These are phyloP conservation scores for Electrona antarctica DNA, from an alignment of 2,113 vertebrate genomes.

Conservation along the genomic window DNA sequence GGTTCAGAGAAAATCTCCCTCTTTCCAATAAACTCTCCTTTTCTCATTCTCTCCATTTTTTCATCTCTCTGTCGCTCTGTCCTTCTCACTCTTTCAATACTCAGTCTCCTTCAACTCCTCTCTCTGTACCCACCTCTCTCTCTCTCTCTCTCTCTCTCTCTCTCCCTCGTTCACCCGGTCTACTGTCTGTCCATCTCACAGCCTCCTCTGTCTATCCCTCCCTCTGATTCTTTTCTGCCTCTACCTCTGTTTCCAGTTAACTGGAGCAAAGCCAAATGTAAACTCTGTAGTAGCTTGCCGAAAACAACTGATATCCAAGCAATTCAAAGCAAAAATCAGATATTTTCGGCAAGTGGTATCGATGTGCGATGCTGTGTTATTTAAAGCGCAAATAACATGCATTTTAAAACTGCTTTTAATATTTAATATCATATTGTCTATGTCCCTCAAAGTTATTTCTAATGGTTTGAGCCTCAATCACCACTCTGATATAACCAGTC, in stretches of 20 bases:
- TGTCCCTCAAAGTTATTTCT: too few species aligned
- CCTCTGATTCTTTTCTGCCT: neutral
- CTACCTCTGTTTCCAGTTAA: neutral
- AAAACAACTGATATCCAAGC: too few species aligned
- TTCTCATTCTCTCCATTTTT: conserved; percentile 25
- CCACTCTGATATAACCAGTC: too few species aligned
- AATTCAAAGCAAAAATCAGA: too few species aligned
- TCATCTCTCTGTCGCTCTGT: conserved; percentile 28
- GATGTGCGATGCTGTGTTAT: too few species aligned
- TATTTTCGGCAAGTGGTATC: too few species aligned
- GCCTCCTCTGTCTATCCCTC: neutral
- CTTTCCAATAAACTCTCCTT: conserved; percentile 70
- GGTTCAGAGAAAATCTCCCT: conserved; percentile 79
- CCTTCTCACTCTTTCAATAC: neutral
- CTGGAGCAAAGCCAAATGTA: too few species aligned
- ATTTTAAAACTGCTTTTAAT: too few species aligned
- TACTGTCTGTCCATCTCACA: neutral
- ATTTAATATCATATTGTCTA: too few species aligned
- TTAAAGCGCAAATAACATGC: too few species aligned
- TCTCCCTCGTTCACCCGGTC: conserved; percentile 21
- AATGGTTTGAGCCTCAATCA: too few species aligned
- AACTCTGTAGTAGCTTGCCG: too few species aligned
- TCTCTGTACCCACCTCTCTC: conserved; percentile 6
- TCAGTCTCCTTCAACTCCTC: neutral
- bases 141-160: neutral